phyloP scores from a whole-genome alignment of 2,888 invertebrate genomes.

The Ctena decussata region DNA sequence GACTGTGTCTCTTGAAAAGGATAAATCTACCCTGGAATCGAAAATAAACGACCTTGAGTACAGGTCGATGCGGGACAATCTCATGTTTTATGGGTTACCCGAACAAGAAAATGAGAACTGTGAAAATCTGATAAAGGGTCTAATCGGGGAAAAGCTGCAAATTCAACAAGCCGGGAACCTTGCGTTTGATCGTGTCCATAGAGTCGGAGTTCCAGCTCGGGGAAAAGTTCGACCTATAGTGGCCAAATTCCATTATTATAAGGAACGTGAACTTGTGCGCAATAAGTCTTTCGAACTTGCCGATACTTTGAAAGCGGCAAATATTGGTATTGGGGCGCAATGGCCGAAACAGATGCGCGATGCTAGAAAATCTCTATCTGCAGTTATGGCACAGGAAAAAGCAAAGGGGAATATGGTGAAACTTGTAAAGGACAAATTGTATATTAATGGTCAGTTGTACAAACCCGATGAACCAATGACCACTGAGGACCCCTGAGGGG shows the following conservation, averaged over 20 bases:
- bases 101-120: neutral
- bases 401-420: too few species aligned
- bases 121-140: neutral
- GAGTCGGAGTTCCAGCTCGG: neutral
- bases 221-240: neutral
- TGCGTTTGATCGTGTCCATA: neutral
- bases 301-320: neutral
- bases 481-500: too few species aligned
- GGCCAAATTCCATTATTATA: neutral
- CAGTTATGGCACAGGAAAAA: too few species aligned
- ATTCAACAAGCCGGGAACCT: neutral
- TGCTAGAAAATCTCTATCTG: neutral
- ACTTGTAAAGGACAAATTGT: neutral
- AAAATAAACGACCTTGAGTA: too few species aligned
- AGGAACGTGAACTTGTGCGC: neutral
- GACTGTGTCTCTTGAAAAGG: neutral
- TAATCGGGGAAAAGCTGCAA: neutral
- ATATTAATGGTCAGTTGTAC: too few species aligned
- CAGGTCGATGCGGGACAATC: neutral
- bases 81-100: neutral
- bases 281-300: neutral
- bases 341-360: too few species aligned
- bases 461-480: too few species aligned
- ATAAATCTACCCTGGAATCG: too few species aligned
- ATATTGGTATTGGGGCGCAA: neutral